Percentiles rank a stretch among this genome's conserved stretches.
Evolutionary conservation across 2,113 vertebrate species (phyloP).

Genomic region (Polypterus bichir): DNA sequence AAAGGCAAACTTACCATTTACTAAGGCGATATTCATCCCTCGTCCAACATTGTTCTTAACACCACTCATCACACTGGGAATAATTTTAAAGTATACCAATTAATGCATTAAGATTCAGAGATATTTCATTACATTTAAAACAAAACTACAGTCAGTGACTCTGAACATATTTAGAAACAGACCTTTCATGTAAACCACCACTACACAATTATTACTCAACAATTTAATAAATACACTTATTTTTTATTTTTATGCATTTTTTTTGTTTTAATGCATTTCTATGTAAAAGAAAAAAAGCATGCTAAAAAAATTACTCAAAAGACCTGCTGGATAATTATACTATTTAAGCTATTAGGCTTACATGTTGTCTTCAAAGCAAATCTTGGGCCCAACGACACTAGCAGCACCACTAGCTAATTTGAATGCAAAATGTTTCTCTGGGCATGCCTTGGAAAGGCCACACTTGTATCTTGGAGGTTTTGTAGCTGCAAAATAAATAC

Average conservation of each 20-base stretch:
- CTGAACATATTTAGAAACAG: no score
- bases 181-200: no score
- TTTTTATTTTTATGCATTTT: no score
- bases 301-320: constrained; percentile 7
- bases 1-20: constrained; percentile 63
- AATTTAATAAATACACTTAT: no score
- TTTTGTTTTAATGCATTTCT: no score
- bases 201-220: no score
- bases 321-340: background rate
- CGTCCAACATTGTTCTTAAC: constrained; percentile 95
- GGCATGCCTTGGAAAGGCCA: constrained; percentile 74
- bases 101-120: background rate
- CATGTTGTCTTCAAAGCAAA: constrained; percentile 86
- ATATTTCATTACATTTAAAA: background rate
- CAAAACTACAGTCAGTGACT: no score
- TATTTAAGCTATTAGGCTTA: constrained; percentile 40
- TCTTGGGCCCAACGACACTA: constrained; percentile 85
- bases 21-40: constrained; percentile 81
- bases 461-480: constrained; percentile 67
- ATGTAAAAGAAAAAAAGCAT: background rate
- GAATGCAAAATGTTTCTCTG: constrained; percentile 78
- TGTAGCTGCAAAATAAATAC: constrained; percentile 43
- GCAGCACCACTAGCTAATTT: constrained; percentile 93
- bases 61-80: constrained; percentile 77
- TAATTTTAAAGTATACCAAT: background rate